Evolutionary conservation across 64 coral and sea anemone genomes (phyloP).

Genomic region (Dendrophyllia cribrosa): DNA sequence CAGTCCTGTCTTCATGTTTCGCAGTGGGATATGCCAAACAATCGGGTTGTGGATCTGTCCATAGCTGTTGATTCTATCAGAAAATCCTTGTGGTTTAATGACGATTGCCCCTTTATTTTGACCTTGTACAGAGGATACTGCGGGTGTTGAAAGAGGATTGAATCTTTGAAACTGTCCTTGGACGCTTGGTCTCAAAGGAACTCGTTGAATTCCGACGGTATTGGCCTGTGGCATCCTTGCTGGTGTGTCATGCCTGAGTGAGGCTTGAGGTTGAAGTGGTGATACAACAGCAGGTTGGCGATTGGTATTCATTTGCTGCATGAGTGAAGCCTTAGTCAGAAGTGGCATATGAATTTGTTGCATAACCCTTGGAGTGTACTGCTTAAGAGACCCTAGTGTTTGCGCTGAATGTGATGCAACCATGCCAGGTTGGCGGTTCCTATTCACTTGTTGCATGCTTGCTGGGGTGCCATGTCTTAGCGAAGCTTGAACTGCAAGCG

Average conservation of each 20-base stretch:
- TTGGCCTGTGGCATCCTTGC: background rate
- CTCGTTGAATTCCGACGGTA: background rate
- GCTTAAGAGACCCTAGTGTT: background rate
- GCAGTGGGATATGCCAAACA: conserved; percentile 26
- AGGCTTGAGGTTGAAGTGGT: background rate
- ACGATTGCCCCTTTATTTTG: background rate
- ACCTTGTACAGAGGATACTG: background rate
- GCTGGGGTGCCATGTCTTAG: background rate
- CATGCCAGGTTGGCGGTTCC: background rate
- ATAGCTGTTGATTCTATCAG: background rate
- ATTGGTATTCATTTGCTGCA: background rate
- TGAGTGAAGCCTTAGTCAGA: background rate
- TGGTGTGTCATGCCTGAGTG: background rate
- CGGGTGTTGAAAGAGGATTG: background rate
- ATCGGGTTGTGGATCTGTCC: conserved; percentile 26
- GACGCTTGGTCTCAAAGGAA: background rate
- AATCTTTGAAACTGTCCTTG: background rate
- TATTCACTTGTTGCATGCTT: background rate
- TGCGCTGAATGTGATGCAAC: background rate
- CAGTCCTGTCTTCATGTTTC: background rate
- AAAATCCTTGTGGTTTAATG: background rate
- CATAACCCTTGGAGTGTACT: too few species aligned
- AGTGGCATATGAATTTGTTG: too few species aligned
- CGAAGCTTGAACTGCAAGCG: background rate
- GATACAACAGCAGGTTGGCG: background rate